Base-by-base conservation (phyloP, 2,113 vertebrate genomes). In the Tachycineta bicolor region DNA sequence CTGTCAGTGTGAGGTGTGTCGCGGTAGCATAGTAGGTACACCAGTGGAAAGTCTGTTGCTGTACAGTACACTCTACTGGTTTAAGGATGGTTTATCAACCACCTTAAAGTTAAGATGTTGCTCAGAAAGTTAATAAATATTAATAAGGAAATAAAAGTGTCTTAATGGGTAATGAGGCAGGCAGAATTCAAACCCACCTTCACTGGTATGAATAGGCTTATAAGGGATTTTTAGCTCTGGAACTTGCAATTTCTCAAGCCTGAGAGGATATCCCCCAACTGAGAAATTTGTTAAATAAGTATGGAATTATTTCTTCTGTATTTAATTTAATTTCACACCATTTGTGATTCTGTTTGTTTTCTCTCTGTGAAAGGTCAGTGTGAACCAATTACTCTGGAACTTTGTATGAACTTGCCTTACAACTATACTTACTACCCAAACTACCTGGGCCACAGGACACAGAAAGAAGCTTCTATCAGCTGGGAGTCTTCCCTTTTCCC, bases 401-500 rank as follows among this genome's bases (percentile, higher is more conserved):
- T 99, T 85, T 99, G 99, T 88, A 98, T 99, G 99, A 99, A 99
- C 92, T 97, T 99, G 91, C 99, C 99, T 46, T 99, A 99, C 97
- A 99, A 99, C 95, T 94, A 96, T 65, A 99, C 99, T 78, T 97
- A 94, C 28, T 99, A 96, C 74, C 99, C 99, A 34, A 99, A 99
- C 98, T 99, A 98, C 97, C 98, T 99, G 97, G 99, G 99, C 37
- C 99, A 99, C 96, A 97, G 96, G 83, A 99, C 99, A 12, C 99
- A 99, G 97, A 97, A 99, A 29, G 99, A 99, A 98, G 99, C 98
- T 34, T 99, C 99, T 5, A 97, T 99, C 94, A 99, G 99, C 96
- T 99, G 99, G 99, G 99, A 99, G 94, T 98, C 99, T 2, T 99
- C 99, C 2, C 98, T 99, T 56, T 99, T 99, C 95, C 99, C 99